A percentile compares a stretch with the other conserved stretches of the same genome.
Evolutionary conservation across 1,140 invertebrate genomes (phyloP).

Genomic region (Mamestra configurata): DNA sequence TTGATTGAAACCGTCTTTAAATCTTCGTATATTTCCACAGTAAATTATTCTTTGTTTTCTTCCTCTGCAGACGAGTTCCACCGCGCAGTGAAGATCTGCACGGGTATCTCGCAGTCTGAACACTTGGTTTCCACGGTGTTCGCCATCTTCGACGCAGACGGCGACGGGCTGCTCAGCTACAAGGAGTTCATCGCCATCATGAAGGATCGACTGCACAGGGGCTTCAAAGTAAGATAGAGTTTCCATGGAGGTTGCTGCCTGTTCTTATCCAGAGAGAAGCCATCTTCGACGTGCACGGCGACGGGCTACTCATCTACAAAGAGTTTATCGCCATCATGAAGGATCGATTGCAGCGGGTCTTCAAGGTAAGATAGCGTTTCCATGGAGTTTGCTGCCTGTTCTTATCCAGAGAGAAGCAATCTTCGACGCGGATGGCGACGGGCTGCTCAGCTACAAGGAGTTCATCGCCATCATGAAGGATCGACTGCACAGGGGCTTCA

Average conservation of each 20-base stretch:
- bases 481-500: constrained; percentile 97
- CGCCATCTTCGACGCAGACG: constrained; percentile 98
- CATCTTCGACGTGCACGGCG: too few relatives aligned
- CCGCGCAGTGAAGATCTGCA: constrained; percentile 98
- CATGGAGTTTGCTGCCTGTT: too few relatives aligned
- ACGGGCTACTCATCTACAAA: too few relatives aligned
- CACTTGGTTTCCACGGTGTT: constrained; percentile 98
- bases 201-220: constrained; percentile 98
- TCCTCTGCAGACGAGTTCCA: constrained; percentile 95
- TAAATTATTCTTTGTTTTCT: too few relatives aligned
- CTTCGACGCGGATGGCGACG: constrained; percentile 99
- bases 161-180: constrained; percentile 98
- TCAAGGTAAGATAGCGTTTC: too few relatives aligned
- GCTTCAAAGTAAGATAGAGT: constrained; percentile 98
- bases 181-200: constrained; percentile 99
- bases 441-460: constrained; percentile 98
- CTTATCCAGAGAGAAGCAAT: too few relatives aligned
- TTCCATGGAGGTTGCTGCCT: too few relatives aligned
- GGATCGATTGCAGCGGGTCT: too few relatives aligned
- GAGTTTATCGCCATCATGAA: too few relatives aligned
- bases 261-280: too few relatives aligned
- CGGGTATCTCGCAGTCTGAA: constrained; percentile 94
- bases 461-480: constrained; percentile 99
- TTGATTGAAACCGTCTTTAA: too few relatives aligned
- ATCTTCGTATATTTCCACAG: too few relatives aligned